Evolutionary conservation across 1,140 invertebrate species (phyloP), one percentile per base, ranked within the genome.

Genomic region (Neodiprion lecontei): DNA sequence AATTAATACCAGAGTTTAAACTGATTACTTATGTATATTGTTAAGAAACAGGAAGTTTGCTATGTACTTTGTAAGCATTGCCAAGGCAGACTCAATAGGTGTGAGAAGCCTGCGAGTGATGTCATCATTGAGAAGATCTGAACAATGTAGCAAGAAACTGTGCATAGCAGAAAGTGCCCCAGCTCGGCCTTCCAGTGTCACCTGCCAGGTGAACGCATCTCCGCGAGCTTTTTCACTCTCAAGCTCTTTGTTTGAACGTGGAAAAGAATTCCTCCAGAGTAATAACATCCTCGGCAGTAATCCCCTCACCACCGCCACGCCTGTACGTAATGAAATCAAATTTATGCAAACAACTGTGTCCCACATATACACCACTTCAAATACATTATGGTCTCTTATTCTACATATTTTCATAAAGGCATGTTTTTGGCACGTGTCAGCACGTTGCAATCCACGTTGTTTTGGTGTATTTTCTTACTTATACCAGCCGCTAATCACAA

Each of bases 121-220:
- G 80, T 99, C 97, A 74, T 98, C 97, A 73, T 93, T 97, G 7
- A 98, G 91, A 61, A 98, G 89, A 79, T 98, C 96, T 7, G 95
- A 94, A 84, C 97, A 99, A 85, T 98, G 94, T 9, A 94, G 88
- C 8, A 99, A 85, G 84, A 99, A 96, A 85, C 97, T 98, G 81
- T 98, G 94, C 92, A 99, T 96, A 0, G 96, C 95, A 14, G 97
- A 97, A 5, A 99, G 87, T 11, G 98, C 98, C 0, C 98, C 98
- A 14, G 98, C 96, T 73, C 98, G 91, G 14, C 97, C 97, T 90
- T 99, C 98, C 68, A 99, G 88, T 1, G 98, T 98, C 21, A 99
- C 96, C 91, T 99, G 97, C 98, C 98, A 99, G 65, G 98, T 99
- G 85, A 99, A 99, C 0, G 97, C 95, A 90, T 99, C 98, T 9